Conservation (phyloP, 2,888 invertebrate species). For the Parelbella ahira region DNA sequence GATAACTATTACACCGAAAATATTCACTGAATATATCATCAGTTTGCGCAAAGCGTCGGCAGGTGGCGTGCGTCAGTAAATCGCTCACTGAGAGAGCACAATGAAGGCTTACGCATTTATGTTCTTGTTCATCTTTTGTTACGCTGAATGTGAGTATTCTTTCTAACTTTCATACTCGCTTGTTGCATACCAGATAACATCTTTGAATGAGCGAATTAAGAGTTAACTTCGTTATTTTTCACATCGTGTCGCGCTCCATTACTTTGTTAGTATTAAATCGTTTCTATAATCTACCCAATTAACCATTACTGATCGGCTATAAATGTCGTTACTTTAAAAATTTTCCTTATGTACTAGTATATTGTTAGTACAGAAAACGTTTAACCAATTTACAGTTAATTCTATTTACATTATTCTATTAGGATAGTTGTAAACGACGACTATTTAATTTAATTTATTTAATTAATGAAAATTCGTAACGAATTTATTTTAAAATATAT, state of each 20-base stretch:
- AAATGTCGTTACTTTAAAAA: no score
- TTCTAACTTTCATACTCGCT: constrained; percentile 28
- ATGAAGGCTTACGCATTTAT: constrained; percentile 54
- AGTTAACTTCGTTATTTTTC: constrained; percentile 15
- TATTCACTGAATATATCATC: constrained; percentile 15
- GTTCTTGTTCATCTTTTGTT: constrained; percentile 52
- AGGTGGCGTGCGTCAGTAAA: constrained; percentile 22
- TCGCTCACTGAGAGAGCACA: constrained; percentile 27
- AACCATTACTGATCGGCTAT: no score
- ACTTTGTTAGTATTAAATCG: constrained; percentile 12
- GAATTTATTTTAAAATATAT: background rate
- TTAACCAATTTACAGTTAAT: no score
- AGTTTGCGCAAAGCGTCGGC: constrained; percentile 21
- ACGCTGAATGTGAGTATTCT: constrained; percentile 59
- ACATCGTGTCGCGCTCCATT: constrained; percentile 16
- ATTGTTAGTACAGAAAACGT: no score
- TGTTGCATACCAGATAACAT: constrained; percentile 29
- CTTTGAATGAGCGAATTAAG: constrained; percentile 31
- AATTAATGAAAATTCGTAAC: no score
- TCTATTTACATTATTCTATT: no score
- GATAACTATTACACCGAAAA: constrained; percentile 24
- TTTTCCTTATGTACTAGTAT: no score
- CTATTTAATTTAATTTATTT: no score
- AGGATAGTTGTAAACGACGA: no score
- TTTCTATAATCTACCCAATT: constrained; percentile 12